A percentile compares a stretch with the other conserved stretches of the same genome.
phyloP scores from a whole-genome alignment of 1,140 invertebrate species.

The Drosophila jambulina region DNA sequence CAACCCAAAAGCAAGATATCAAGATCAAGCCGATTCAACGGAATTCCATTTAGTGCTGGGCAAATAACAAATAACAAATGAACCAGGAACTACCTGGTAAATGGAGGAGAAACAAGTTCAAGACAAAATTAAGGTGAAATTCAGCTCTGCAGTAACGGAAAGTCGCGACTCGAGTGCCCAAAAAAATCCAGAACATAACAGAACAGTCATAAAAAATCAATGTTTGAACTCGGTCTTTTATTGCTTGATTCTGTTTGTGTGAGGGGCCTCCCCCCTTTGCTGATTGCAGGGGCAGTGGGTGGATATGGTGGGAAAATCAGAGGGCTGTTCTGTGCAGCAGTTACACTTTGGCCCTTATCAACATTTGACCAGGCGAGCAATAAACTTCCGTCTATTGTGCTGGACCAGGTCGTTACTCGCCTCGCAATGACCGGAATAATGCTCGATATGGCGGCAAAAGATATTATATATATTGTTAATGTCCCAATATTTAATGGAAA shows the following conservation, averaged over 20 bases:
- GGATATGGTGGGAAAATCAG: slow-evolving; percentile 6
- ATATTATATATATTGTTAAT: slow-evolving; percentile 11
- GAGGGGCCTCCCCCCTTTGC: too few relatives aligned
- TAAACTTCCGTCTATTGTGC: slow-evolving; percentile 49
- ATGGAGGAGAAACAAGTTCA: slow-evolving; percentile 47
- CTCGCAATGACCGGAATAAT: slow-evolving; percentile 6
- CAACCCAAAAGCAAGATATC: slow-evolving; percentile 41
- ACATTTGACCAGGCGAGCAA: slow-evolving; percentile 51
- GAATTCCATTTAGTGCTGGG: slow-evolving; percentile 53
- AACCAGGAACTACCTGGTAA: slow-evolving; percentile 22
- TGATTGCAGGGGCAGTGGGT: slow-evolving; percentile 4
- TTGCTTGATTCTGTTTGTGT: slow-evolving; percentile 41
- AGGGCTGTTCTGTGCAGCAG: background rate
- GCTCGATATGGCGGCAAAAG: background rate
- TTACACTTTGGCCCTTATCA: slow-evolving; percentile 42
- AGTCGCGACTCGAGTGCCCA: slow-evolving; percentile 16
- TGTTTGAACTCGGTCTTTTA: slow-evolving; percentile 52
- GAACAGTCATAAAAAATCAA: slow-evolving; percentile 48
- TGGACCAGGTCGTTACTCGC: slow-evolving; percentile 39
- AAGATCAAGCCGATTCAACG: slow-evolving; percentile 58
- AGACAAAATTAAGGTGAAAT: slow-evolving; percentile 50
- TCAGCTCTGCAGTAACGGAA: slow-evolving; percentile 23
- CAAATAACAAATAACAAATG: slow-evolving; percentile 44
- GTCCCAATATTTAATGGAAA: background rate
- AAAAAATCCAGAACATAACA: slow-evolving; percentile 7